Conservation (phyloP, 2,797 vertebrate genomes). For the Aratinga solstitialis region DNA sequence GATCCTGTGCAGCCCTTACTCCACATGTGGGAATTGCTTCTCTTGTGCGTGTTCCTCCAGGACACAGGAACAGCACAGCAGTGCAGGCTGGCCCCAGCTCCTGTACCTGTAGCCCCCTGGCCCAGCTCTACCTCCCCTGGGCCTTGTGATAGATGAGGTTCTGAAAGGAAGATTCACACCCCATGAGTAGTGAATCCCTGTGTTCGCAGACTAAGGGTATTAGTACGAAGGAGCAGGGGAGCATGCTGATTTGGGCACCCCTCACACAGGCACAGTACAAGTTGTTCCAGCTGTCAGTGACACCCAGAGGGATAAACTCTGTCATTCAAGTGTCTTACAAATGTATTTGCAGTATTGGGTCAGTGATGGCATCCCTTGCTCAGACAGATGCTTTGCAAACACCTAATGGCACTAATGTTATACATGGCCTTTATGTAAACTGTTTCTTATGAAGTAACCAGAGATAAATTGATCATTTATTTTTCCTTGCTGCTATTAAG, state of each 20-base stretch:
- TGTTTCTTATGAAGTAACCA: background rate
- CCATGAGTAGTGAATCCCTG: background rate
- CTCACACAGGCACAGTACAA: background rate
- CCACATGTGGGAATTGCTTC: background rate
- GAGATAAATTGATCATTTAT: background rate
- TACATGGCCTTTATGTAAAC: background rate
- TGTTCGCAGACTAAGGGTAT: background rate
- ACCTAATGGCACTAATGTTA: background rate
- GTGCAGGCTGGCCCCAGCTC: background rate
- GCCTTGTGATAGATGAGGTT: rapidly evolving
- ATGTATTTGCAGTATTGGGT: background rate
- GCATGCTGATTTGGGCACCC: rapidly evolving
- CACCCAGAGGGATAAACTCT: background rate
- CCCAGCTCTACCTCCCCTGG: background rate
- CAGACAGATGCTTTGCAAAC: background rate
- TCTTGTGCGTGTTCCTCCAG: background rate
- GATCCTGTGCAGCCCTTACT: background rate
- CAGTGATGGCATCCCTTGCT: background rate
- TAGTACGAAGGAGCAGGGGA: background rate
- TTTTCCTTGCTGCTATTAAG: background rate
- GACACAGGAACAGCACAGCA: rapidly evolving
- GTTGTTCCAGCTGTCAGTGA: background rate
- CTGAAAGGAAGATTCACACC: rapidly evolving
- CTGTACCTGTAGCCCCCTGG: background rate
- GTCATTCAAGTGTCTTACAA: background rate